phyloP scores from a whole-genome alignment of 2,888 invertebrate species.

The Aspidiotus destructor region DNA sequence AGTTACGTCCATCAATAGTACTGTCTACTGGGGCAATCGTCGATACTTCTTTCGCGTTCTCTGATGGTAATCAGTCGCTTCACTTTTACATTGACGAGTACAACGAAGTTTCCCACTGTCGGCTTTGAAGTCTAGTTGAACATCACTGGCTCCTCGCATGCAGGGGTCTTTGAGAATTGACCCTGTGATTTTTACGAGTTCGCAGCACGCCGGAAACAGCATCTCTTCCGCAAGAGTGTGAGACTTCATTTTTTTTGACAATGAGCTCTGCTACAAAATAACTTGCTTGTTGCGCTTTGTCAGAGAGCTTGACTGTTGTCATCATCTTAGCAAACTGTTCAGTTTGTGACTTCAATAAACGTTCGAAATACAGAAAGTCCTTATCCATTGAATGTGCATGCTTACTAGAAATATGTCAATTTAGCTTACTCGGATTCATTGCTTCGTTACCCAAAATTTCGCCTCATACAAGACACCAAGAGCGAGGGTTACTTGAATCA shows the following conservation, averaged over 20 bases:
- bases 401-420: constrained; percentile 33
- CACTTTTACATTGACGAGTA: no score
- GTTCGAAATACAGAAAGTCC: constrained; percentile 34
- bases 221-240: constrained; percentile 14
- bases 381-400: constrained; percentile 33
- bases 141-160: no score
- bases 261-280: constrained; percentile 26
- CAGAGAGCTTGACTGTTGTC: constrained; percentile 8
- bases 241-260: constrained; percentile 18
- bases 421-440: constrained; percentile 34
- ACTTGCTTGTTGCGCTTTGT: constrained; percentile 26
- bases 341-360: constrained; percentile 21
- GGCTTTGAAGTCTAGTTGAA: no score
- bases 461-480: constrained; percentile 33
- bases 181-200: constrained; percentile 23
- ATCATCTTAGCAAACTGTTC: constrained; percentile 3
- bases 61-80: no score
- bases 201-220: constrained; percentile 25
- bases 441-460: constrained; percentile 33
- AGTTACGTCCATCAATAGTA: background rate
- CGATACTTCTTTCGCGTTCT: constrained; percentile 4
- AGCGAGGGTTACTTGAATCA: constrained; percentile 25
- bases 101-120: no score
- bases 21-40: background rate
- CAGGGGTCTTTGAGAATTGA: no score